Evolutionary conservation across 2,113 vertebrate species (phyloP).

Genomic region (Melospiza georgiana): DNA sequence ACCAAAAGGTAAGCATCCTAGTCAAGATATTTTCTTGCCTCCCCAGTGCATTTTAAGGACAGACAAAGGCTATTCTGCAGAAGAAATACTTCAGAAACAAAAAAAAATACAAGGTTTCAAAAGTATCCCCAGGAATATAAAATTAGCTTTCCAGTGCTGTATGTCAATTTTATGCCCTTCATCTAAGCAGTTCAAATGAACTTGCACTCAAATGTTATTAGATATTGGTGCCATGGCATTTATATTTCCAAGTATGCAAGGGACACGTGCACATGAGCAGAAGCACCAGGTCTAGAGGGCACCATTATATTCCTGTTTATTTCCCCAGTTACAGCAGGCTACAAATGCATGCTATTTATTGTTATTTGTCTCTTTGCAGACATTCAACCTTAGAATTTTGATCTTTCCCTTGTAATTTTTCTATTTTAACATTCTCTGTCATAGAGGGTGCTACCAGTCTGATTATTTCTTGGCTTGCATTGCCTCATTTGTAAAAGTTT

Average conservation of each 20-base stretch:
- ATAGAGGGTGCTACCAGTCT: not conserved
- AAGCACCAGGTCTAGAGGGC: conserved; percentile 46
- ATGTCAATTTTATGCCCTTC: conserved; percentile 15
- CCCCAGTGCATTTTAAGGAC: not conserved
- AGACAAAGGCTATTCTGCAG: not conserved
- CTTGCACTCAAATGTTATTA: conserved; percentile 28
- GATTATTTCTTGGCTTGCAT: not conserved
- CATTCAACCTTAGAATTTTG: conserved; percentile 3
- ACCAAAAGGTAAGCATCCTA: not conserved
- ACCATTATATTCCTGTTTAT: conserved; percentile 42
- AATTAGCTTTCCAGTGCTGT: conserved; percentile 10
- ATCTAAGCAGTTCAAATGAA: conserved; percentile 25
- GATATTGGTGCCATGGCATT: conserved; percentile 39
- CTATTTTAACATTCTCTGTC: not conserved
- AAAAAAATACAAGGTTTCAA: not conserved
- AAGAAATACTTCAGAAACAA: not conserved
- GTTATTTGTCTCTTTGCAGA: not conserved
- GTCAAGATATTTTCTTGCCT: not conserved
- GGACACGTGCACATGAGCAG: not conserved
- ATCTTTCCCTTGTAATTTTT: conserved; percentile 6
- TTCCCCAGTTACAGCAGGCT: conserved; percentile 8
- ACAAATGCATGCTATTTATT: conserved; percentile 30
- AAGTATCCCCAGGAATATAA: not conserved
- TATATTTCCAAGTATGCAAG: conserved; percentile 17
- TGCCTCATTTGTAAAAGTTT: not conserved